Conservation (phyloP, 2,888 invertebrate species). For the Cacoxenus indagator region DNA sequence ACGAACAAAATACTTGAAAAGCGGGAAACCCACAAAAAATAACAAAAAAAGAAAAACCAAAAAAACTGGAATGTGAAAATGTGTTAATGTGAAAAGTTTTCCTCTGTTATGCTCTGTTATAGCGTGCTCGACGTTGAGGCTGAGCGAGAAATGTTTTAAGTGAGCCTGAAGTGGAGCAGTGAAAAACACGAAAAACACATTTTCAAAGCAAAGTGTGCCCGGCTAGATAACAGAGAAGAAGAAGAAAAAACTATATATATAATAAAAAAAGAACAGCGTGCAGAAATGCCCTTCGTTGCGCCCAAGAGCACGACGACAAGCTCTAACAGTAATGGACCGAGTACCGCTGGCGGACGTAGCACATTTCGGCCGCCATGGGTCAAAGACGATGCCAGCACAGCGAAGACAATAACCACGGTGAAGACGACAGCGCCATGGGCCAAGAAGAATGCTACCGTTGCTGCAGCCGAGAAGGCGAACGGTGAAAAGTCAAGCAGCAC, state of each 20-base stretch:
- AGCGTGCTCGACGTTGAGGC: too few species aligned
- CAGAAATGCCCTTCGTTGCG: slow-evolving; percentile 67
- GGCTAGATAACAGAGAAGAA: slow-evolving; percentile 24
- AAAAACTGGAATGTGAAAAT: slow-evolving; percentile 12
- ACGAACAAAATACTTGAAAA: slow-evolving; percentile 14
- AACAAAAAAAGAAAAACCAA: slow-evolving; percentile 24
- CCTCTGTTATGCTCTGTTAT: slow-evolving; percentile 42
- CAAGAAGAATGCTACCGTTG: slow-evolving; percentile 49
- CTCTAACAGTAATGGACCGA: slow-evolving; percentile 50
- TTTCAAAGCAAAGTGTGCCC: slow-evolving; percentile 37
- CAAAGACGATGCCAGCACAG: slow-evolving; percentile 73
- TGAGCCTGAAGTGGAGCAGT: slow-evolving; percentile 21
- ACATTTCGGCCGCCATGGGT: slow-evolving; percentile 81
- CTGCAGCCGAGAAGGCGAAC: slow-evolving; percentile 45
- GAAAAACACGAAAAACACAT: slow-evolving; percentile 33
- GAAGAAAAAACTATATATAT: slow-evolving; percentile 26
- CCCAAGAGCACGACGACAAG: slow-evolving; percentile 56
- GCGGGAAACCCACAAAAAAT: too few species aligned
- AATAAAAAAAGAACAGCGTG: slow-evolving; percentile 16
- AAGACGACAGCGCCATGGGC: slow-evolving; percentile 74
- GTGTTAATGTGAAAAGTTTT: slow-evolving; percentile 62
- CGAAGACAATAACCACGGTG: slow-evolving; percentile 50
- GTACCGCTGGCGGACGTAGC: slow-evolving; percentile 72
- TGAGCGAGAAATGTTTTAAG: slow-evolving; percentile 31
- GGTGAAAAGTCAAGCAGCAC: slow-evolving; percentile 48